phyloP scores from a whole-genome alignment of 2,888 invertebrate genomes.

The Lordiphosa andalusiaca region DNA sequence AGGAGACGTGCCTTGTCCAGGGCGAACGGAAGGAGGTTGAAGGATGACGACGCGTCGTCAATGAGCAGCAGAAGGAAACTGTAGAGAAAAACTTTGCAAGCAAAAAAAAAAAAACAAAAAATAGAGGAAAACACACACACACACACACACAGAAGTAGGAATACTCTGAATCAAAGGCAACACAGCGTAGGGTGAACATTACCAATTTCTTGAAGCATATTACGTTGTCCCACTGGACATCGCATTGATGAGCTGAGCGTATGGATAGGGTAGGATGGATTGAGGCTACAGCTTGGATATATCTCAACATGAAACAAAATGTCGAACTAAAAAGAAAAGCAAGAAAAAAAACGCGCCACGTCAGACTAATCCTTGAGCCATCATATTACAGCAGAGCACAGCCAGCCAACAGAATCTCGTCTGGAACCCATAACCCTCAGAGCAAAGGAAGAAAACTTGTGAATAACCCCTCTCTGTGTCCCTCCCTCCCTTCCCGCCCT shows the following conservation, averaged over 20 bases:
- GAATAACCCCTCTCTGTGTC: conserved; percentile 60
- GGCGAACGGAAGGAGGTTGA: conserved; percentile 7
- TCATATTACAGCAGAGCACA: conserved; percentile 64
- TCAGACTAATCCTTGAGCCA: conserved; percentile 78
- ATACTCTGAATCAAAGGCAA: conserved; percentile 3
- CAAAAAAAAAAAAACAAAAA: neutral
- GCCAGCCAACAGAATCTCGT: conserved; percentile 34
- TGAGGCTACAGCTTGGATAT: neutral
- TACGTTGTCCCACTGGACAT: conserved; percentile 13
- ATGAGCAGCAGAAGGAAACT: conserved; percentile 4
- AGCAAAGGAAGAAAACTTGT: conserved; percentile 70
- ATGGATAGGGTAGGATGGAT: too few species aligned
- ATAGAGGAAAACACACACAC: neutral
- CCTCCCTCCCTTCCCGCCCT: conserved; percentile 8
- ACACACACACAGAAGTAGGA: neutral
- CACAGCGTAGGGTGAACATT: neutral
- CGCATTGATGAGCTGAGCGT: conserved; percentile 13
- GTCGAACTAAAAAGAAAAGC: conserved; percentile 58
- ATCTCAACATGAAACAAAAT: conserved; percentile 65
- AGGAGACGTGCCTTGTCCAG: conserved; percentile 60
- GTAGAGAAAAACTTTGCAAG: conserved; percentile 1
- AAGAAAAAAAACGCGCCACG: conserved; percentile 67
- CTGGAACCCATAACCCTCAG: conserved; percentile 22
- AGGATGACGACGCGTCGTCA: conserved; percentile 1
- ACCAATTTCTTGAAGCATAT: neutral